These are phyloP conservation scores for Dryobota labecula DNA, from an alignment of 2,888 invertebrate species.

Conservation along the genomic window DNA sequence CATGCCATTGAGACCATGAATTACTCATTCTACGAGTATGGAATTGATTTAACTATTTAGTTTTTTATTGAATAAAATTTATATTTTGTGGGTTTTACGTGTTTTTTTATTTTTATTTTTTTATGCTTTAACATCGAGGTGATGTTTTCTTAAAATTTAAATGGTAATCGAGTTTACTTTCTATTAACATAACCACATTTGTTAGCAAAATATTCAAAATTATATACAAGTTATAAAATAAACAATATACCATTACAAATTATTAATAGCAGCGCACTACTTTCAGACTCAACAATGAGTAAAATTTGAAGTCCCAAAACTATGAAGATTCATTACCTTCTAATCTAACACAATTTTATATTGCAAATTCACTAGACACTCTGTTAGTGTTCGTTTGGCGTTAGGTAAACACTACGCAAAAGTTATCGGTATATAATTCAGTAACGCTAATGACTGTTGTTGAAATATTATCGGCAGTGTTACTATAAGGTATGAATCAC, in stretches of 20 bases:
- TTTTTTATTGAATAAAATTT: neutral
- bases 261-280: neutral
- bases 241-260: neutral
- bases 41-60: neutral
- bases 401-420: neutral
- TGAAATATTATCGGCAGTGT: neutral
- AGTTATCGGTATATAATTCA: neutral
- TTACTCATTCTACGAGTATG: neutral
- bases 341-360: neutral
- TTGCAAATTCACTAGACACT: neutral
- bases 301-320: neutral
- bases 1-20: neutral
- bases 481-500: neutral
- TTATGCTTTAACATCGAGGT: neutral
- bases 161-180: no score
- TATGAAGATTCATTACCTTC: no score
- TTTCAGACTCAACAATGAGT: neutral
- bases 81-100: no score
- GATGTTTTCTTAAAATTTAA: neutral
- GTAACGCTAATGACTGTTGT: neutral
- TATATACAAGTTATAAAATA: neutral
- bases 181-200: neutral
- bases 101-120: no score
- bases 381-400: neutral
- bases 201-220: neutral